Evolutionary conservation across 2,888 invertebrate genomes (phyloP), one percentile per base, ranked within the genome.

Genomic region (Catocala fraxini): DNA sequence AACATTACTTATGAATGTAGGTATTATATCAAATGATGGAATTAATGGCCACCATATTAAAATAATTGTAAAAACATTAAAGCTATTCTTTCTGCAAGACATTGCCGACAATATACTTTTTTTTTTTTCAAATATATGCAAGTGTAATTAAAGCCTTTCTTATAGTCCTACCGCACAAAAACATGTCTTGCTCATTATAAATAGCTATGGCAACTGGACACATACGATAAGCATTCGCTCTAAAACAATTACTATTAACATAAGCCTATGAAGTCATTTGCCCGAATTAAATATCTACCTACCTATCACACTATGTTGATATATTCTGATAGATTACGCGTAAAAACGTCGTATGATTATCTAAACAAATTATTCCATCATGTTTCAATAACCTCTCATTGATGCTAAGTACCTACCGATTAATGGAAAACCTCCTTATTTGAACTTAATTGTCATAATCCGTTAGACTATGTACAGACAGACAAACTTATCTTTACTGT

Each of bases 401-500:
- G 51, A 62, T 51, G 51, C 48, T 45, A 12, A 25, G 43, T 39
- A 49, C 45, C 6, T 48, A 41, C 9, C 3, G 12, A 52, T 49
- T 39, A 51, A 39, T 53, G 51, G 56, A 61, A 71, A 46, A 35
- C 47, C 46, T 10, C 13, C 15, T 43, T 42, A 15, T 56, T 48
- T 58, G 39, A 70, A 56, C 43, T 46, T 13, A 41, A 54, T 61
- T 33, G 48, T 56, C 56, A 54, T 51, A 60, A 46, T 62, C 70
- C 68, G 62, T 68, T 73, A 68, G 45, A 55, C 59, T 51, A 35
- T 33, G 39, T 48, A 63, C 54, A 53, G 43, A 15, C 51, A 57
- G 55, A 57, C 56, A 46, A 52, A 51, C 5, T 45, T 45, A 45
- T 5, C 7, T 43, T n/a, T 43, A 43, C 42, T 11, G 11, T 11